Conservation (phyloP, 2,888 invertebrate species). For the Phlogophora meticulosa region DNA sequence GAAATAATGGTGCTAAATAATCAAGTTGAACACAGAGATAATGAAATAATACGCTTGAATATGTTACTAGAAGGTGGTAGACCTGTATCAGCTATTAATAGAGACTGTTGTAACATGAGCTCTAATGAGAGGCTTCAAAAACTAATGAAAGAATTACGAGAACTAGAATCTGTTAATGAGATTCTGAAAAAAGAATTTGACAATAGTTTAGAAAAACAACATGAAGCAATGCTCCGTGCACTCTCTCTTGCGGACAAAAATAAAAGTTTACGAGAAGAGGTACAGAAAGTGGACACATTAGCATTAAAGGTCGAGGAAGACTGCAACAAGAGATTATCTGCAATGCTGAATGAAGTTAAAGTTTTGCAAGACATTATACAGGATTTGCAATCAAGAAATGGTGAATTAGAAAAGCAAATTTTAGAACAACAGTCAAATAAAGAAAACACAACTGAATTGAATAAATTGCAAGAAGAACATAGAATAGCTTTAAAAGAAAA, state of each 20-base stretch:
- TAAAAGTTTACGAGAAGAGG: conserved; percentile 93
- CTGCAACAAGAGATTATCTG: conserved; percentile 93
- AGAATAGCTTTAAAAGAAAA: conserved; percentile 80
- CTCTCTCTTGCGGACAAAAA: conserved; percentile 94
- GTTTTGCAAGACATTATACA: conserved; percentile 91
- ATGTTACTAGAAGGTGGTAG: conserved; percentile 94
- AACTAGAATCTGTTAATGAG: conserved; percentile 91
- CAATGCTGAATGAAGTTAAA: conserved; percentile 91
- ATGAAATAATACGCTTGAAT: conserved; percentile 93
- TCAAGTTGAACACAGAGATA: conserved; percentile 91
- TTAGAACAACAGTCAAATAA: conserved; percentile 72
- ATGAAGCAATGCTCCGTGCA: conserved; percentile 95
- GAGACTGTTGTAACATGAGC: conserved; percentile 92
- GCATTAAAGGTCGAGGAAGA: conserved; percentile 95
- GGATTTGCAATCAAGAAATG: conserved; percentile 78
- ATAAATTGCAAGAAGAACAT: conserved; percentile 75
- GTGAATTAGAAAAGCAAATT: conserved; percentile 92
- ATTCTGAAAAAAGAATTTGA: conserved; percentile 86
- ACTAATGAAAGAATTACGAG: conserved; percentile 91
- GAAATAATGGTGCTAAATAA: conserved; percentile 82
- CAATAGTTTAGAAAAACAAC: conserved; percentile 93
- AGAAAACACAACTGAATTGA: conserved; percentile 65
- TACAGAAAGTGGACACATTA: conserved; percentile 94
- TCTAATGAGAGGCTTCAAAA: conserved; percentile 90
- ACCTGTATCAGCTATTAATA: conserved; percentile 91